A percentile compares a stretch with the other conserved stretches of the same genome.
phyloP scores from a whole-genome alignment of 2,113 vertebrate species.

The Cygnus buccinator region DNA sequence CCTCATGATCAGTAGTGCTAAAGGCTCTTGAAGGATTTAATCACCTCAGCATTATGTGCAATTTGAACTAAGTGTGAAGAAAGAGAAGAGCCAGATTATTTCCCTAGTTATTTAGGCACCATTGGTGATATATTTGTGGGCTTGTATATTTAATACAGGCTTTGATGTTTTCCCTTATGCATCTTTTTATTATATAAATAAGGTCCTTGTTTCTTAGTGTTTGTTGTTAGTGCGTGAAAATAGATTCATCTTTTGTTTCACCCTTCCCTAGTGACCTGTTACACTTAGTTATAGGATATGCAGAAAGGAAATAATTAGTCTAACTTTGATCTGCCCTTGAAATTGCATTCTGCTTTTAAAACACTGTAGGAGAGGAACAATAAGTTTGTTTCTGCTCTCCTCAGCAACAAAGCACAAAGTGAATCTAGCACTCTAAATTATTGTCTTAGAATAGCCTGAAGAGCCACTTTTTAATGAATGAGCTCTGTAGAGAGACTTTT shows the following conservation, averaged over 20 bases:
- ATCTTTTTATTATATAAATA: conserved; percentile 67
- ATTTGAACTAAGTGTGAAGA: not conserved
- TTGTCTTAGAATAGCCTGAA: not conserved
- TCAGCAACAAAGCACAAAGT: conserved; percentile 43
- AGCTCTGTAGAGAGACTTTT: not conserved
- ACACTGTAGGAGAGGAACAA: not conserved
- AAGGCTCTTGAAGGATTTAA: conserved; percentile 31
- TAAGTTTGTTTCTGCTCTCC: conserved; percentile 48
- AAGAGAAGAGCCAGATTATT: conserved; percentile 29
- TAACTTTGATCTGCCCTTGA: conserved; percentile 73
- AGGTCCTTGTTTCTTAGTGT: conserved; percentile 50
- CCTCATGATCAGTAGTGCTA: not conserved
- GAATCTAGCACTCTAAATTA: conserved; percentile 6
- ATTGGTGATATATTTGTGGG: conserved; percentile 32
- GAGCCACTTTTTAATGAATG: conserved; percentile 8
- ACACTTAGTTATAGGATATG: conserved; percentile 60
- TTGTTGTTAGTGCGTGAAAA: conserved; percentile 59
- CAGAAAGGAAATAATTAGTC: conserved; percentile 72
- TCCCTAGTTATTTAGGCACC: conserved; percentile 42
- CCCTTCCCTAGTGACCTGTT: conserved; percentile 69
- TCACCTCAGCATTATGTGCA: not conserved
- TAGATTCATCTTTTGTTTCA: conserved; percentile 66
- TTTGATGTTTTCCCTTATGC: conserved; percentile 67
- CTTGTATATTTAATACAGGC: conserved; percentile 38
- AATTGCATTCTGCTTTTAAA: conserved; percentile 51